phyloP scores from a whole-genome alignment of 1,140 invertebrate genomes.

The Temnothorax longispinosus region DNA sequence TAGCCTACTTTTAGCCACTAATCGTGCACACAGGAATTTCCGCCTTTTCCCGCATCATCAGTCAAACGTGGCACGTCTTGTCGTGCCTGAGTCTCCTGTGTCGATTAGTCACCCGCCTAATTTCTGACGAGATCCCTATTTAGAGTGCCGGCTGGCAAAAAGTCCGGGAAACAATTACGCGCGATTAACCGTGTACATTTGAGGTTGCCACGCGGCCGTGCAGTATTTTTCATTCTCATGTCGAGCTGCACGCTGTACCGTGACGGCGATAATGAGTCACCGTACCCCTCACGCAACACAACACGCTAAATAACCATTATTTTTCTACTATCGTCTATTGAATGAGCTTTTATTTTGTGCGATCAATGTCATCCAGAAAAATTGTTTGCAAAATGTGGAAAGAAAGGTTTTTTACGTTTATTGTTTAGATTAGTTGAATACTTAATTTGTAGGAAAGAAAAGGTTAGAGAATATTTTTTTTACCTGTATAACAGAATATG shows the following conservation, averaged over 20 bases:
- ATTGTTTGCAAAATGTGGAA: not conserved
- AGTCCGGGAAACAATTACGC: constrained; percentile 51
- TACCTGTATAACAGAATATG: not conserved
- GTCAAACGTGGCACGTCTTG: constrained; percentile 60
- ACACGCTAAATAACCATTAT: constrained; percentile 66
- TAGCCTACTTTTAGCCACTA: constrained; percentile 55
- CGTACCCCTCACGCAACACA: constrained; percentile 58
- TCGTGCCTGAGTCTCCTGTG: constrained; percentile 1
- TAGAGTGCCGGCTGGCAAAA: constrained; percentile 59
- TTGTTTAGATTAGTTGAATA: not conserved
- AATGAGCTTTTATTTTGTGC: constrained; percentile 49
- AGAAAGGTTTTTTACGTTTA: not conserved
- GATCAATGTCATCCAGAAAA: not conserved
- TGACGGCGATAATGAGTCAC: constrained; percentile 70
- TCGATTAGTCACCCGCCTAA: constrained; percentile 72
- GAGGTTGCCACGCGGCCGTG: constrained; percentile 47
- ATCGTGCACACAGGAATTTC: constrained; percentile 61
- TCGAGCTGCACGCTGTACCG: constrained; percentile 29
- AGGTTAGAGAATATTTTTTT: not conserved
- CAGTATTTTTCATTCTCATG: constrained; percentile 66
- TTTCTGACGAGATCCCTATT: constrained; percentile 62
- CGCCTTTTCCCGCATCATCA: constrained; percentile 68
- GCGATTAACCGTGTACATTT: constrained; percentile 63
- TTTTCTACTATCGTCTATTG: constrained; percentile 65
- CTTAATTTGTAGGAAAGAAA: not conserved